Evolutionary conservation across 2,797 vertebrate species (phyloP), one percentile per base, ranked within the genome.

Genomic region (Paratrypauchen microcephalus): DNA sequence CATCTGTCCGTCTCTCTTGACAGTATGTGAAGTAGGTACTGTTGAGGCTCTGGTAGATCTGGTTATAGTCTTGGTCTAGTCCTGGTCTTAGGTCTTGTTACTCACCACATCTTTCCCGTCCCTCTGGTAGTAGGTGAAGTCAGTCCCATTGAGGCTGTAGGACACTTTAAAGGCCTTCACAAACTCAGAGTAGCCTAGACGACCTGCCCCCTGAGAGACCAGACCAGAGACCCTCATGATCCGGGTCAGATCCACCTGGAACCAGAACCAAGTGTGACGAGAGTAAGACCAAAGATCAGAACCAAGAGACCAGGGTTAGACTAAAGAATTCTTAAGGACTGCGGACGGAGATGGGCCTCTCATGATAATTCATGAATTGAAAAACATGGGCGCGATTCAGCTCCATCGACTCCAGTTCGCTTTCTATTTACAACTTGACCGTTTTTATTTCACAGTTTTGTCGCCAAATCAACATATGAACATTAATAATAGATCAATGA

Each of bases 191-290:
- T 86, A 83, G 24, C 96, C 96, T 2, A 94, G 91, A 0, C 96
- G 96, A 73, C 96, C 94, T 41, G 97, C 97, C 0, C 98, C 98
- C 86, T 99, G 98, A 0, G 93, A 97, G 78, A 96, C 92, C 21
- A 99, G 84, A 0, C 97, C 97, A 0, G 93, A 95, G 45, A 99
- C 87, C 11, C 92, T 85, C 94, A 98, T 96, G 87, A 94, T 94
- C 78, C 95, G 92, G 84, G 93, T 87, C 85, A 97, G 78, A 87
- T 98, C 97, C 72, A 96, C 91, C 98, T 99, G 80, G 18, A 66
- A n/a, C 26, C 24, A 65, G 18, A 64, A 36, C 7, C 32, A 36
- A 36, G 32, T 9, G 21, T 26, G 16, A 47, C 2, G 18, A 36
- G 58, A 11, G 30, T 60, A 21, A 60, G 47, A 16, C 21, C n/a